A percentile compares a stretch with the other conserved stretches of the same genome.
These are phyloP conservation scores for Drosophila infuscata DNA, from an alignment of 2,888 invertebrate genomes.

Conservation along the genomic window DNA sequence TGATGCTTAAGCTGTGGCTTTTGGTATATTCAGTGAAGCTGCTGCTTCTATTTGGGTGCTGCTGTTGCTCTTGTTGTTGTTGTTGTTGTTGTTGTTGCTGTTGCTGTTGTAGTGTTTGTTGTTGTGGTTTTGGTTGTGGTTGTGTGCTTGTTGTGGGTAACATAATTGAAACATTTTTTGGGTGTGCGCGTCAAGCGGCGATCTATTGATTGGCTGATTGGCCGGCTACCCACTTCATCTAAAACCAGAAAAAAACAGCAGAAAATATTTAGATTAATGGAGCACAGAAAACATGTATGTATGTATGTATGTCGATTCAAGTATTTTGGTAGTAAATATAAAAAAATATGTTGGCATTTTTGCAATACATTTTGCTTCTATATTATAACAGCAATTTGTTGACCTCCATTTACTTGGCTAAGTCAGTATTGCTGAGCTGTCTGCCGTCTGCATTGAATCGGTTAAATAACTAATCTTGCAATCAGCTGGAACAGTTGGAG, in stretches of 20 bases:
- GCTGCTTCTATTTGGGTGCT: conserved; percentile 39
- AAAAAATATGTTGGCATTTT: conserved; percentile 1
- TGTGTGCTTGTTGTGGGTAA: conserved; percentile 56
- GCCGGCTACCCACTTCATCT: conserved; percentile 47
- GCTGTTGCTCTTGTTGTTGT: conserved; percentile 17
- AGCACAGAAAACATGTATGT: conserved; percentile 3
- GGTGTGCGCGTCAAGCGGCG: conserved; percentile 56
- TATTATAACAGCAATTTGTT: conserved; percentile 20
- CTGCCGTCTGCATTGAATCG: conserved; percentile 38
- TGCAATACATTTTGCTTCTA: conserved; percentile 11
- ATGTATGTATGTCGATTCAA: conserved; percentile 1
- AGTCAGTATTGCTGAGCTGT: conserved; percentile 29
- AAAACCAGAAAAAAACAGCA: background rate
- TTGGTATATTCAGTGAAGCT: conserved; percentile 37
- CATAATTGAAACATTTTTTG: conserved; percentile 76
- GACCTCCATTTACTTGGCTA: conserved; percentile 34
- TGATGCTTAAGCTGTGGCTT: conserved; percentile 47
- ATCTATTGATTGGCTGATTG: conserved; percentile 58
- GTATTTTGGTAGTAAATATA: background rate
- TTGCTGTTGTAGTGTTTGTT: conserved; percentile 34
- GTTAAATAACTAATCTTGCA: conserved; percentile 43
- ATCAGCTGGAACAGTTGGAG: conserved; percentile 42
- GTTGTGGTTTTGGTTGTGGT: conserved; percentile 34
- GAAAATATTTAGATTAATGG: conserved; percentile 9
- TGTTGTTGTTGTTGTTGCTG: background rate